phyloP scores from a whole-genome alignment of 2,888 invertebrate species.

The Plebejus melissa region DNA sequence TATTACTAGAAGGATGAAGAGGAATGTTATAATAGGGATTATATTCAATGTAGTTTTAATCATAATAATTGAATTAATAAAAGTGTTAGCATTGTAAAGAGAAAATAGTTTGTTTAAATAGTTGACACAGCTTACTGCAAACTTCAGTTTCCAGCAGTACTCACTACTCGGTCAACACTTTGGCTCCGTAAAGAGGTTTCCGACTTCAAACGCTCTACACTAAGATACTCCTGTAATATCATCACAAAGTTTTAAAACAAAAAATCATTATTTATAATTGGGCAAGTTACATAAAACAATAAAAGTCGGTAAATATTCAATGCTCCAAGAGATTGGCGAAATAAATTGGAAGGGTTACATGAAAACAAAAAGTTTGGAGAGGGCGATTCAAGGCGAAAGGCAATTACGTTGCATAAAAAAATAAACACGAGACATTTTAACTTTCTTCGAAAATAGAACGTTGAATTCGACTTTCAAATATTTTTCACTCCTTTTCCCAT shows the following conservation, averaged over 20 bases:
- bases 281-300: background rate
- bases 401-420: conserved; percentile 33
- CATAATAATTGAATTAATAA: background rate
- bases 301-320: conserved; percentile 20
- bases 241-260: background rate
- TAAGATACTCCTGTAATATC: background rate
- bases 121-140: background rate
- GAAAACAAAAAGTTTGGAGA: conserved; percentile 37
- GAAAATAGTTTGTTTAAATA: background rate
- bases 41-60: too few species aligned
- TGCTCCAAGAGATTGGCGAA: conserved; percentile 21
- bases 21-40: too few species aligned
- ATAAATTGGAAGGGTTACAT: conserved; percentile 22
- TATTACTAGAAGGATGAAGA: too few species aligned
- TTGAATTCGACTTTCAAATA: conserved; percentile 24
- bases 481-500: conserved; percentile 7
- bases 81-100: background rate
- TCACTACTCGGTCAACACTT: background rate
- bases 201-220: conserved; percentile 1
- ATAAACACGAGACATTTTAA: conserved; percentile 26
- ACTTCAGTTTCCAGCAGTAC: background rate
- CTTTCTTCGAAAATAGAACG: conserved; percentile 23
- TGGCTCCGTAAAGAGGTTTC: background rate
- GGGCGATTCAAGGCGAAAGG: conserved; percentile 29
- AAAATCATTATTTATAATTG: background rate